Evolutionary conservation across 2,113 vertebrate species (phyloP), one percentile per base, ranked within the genome.

Genomic region (Hippocampus mohnikei): DNA sequence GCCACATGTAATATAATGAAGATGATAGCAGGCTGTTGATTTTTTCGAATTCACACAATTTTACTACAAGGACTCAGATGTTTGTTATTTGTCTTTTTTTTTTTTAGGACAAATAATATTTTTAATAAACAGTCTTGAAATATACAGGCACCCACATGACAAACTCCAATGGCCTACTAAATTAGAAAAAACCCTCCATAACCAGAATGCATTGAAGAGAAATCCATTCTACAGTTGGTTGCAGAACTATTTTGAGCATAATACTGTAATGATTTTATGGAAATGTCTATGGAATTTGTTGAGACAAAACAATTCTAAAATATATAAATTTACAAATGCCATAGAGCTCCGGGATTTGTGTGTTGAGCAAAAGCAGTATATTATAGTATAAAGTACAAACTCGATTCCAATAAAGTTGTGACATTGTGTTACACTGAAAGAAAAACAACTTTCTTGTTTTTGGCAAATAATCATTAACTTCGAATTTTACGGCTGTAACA

Each of bases 1-100:
- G 40, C 3, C 40, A 66, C 74, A 69, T 70, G 81, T 5, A 59
- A 75, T 65, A 65, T 69, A 12, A 68, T 70, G 65, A 8, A 60
- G 66, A 75, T 78, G 42, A 65, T 72, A 5, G 61, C 67, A 55
- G 29, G 21, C 50, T 23, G 33, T 33, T 33, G 5, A 58, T 3
- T 56, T 72, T 67, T 12, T 68, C 16, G 33, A 78, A 67, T 55
- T 27, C 11, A 0, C 20, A 67, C 16, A 15, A 18, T 55, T 75
- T 50, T 20, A 20, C 16, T 15, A 64, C 18, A 33, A 37, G 33
- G 33, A 33, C 33, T 33, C 5, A 5, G 1, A 1, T 33, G 5
- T 33, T 33, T 33, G 0, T 33, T 0, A 2, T 33, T 33, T 33
- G 33, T 33, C 33, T 33, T 33, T 5, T 6, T 6, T 33, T n/a